Base-by-base conservation (phyloP, 2,113 vertebrate genomes). In the Myotis lucifugus region DNA sequence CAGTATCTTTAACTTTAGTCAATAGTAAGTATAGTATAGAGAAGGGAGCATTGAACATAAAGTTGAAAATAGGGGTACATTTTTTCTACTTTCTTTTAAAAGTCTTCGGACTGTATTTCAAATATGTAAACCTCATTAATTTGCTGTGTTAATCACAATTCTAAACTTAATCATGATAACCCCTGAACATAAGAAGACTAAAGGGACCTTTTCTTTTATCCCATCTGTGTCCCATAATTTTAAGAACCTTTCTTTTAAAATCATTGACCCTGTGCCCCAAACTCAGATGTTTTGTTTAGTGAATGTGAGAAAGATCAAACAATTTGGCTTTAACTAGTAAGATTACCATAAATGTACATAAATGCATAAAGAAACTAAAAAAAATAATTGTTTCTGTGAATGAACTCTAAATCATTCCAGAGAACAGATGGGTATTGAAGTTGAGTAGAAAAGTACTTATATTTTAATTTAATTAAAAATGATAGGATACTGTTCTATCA, bases 391-490 rank as follows among this genome's bases (percentile, higher is more conserved):
- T 84, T 94, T 42, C 79, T 73, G 69, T 96, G 76, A 90, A 92
- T 93, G 86, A 97, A 89, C 48, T 94, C 15, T 70, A 37, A 96
- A 70, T 11, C 56, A 91, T 97, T 96, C 34, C 94, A 91, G 52
- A 95, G 78, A 96, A 86, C 91, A 98, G 95, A 97, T 97, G 95
- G 90, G 64, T 77, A 40, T 72, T 93, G 54, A 88, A 83, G 84
- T 93, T 94, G 94, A 97, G 77, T 96, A 91, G 82, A 59, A 91
- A 73, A 96, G 96, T 84, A 8, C 4, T 0, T 70, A 48, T 66
- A 29, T 88, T 97, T 78, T 90, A 86, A 85, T 56, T 83, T 94
- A 77, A 89, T 94, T 66, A 92, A 64, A n/a, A 3, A 54, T 64
- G 81, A 89, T 90, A n/a, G 85, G 72, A 37, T 74, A 37, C 42